Conservation (phyloP, 1,140 invertebrate species). For the Lepidostoma basale region DNA sequence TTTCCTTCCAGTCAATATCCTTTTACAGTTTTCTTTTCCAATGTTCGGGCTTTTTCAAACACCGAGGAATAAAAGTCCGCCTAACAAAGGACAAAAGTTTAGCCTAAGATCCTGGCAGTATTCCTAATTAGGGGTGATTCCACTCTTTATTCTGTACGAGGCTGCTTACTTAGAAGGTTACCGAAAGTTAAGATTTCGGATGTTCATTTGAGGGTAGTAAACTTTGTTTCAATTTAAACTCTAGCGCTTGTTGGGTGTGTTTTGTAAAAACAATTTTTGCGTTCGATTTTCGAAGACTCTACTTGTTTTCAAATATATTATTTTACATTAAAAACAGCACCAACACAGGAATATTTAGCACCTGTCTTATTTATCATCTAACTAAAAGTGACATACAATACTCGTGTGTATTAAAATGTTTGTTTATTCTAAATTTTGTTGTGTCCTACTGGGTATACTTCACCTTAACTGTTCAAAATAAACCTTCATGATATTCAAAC, state of each 20-base stretch:
- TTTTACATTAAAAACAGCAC: too few species aligned
- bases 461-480: too few species aligned
- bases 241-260: background rate
- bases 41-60: background rate
- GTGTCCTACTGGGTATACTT: too few species aligned
- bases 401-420: too few species aligned
- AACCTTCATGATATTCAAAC: too few species aligned
- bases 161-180: constrained; percentile 12
- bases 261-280: constrained; percentile 7
- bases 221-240: constrained; percentile 16
- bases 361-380: too few species aligned
- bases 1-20: background rate
- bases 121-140: constrained; percentile 17
- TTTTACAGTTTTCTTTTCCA: background rate
- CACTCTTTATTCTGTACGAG: constrained; percentile 10
- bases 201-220: constrained; percentile 8
- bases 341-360: too few species aligned
- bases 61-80: constrained; percentile 2
- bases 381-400: too few species aligned
- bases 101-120: constrained; percentile 3
- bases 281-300: too few species aligned
- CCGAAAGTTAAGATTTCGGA: constrained; percentile 19
- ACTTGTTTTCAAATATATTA: too few species aligned
- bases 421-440: too few species aligned
- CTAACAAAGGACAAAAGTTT: constrained; percentile 11